Evolutionary conservation across 2,113 vertebrate genomes (phyloP).

Genomic region (Emydocephalus ijimae): DNA sequence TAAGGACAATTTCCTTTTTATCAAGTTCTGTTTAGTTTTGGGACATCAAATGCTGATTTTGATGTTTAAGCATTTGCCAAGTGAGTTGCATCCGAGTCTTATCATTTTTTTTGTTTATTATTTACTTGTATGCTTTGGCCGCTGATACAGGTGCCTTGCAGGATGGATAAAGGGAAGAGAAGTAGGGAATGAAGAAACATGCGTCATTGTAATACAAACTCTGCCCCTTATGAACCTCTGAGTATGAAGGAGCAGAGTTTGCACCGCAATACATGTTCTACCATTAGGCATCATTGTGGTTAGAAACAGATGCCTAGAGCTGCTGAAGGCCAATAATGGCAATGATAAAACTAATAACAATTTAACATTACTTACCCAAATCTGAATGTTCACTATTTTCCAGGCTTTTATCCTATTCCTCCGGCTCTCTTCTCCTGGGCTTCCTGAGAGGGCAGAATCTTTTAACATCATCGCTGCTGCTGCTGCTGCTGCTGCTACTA

Average conservation of each 20-base stretch:
- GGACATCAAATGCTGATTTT: not conserved
- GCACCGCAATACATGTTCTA: not conserved
- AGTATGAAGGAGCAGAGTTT: not conserved
- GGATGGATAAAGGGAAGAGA: not conserved
- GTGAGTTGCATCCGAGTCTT: not conserved
- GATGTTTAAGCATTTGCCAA: not conserved
- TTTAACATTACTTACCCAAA: not conserved
- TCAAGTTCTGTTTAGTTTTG: not conserved
- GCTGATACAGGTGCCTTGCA: not conserved
- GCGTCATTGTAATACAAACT: not conserved
- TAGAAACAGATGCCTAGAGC: not conserved
- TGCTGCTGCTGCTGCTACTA: not conserved
- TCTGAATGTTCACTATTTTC: constrained; percentile 29
- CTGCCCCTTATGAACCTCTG: not conserved
- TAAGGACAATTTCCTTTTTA: not conserved
- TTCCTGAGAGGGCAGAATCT: constrained; percentile 46
- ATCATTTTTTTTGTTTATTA: not conserved
- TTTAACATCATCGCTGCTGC: constrained; percentile 20
- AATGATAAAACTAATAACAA: not conserved
- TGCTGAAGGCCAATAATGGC: not conserved
- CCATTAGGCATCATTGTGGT: not conserved
- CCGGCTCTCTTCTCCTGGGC: constrained; percentile 24
- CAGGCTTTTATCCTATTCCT: constrained; percentile 19
- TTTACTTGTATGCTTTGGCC: not conserved
- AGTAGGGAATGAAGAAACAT: not conserved